Conservation (phyloP, 2,113 vertebrate genomes). For the Hiodon tergisus region DNA sequence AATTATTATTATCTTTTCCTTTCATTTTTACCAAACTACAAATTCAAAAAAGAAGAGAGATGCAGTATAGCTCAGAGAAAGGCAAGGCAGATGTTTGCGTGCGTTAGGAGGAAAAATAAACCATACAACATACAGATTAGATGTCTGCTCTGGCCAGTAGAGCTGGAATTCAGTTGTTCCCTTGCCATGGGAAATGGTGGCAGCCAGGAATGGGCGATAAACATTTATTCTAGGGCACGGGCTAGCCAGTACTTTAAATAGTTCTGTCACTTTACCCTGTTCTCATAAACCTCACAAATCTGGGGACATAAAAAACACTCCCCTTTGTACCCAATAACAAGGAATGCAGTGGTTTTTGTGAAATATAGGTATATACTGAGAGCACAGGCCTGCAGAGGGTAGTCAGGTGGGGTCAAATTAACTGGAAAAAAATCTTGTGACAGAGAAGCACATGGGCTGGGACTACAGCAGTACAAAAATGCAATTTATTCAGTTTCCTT, state of each 20-base stretch:
- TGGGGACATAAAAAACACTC: neutral
- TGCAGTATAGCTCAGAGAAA: too few species aligned
- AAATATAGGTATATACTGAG: neutral
- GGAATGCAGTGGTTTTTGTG: slow-evolving; percentile 27
- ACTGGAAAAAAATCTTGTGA: too few species aligned
- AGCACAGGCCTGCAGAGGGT: too few species aligned
- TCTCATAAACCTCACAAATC: slow-evolving; percentile 18
- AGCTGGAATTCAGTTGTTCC: slow-evolving; percentile 5
- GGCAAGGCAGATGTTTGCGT: slow-evolving; percentile 10
- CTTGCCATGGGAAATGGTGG: slow-evolving; percentile 11
- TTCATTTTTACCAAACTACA: slow-evolving; percentile 6
- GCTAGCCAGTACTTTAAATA: slow-evolving; percentile 7
- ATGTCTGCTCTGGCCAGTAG: neutral
- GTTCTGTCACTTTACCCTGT: neutral
- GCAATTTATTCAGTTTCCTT: too few species aligned
- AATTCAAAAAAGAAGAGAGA: neutral
- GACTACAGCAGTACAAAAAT: too few species aligned
- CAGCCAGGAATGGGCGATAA: neutral
- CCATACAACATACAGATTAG: slow-evolving; percentile 5
- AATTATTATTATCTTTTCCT: slow-evolving; percentile 3
- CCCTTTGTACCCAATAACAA: neutral
- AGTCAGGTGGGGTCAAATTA: too few species aligned
- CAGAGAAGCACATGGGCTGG: too few species aligned
- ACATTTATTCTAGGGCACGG: slow-evolving; percentile 1
- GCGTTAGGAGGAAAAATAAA: slow-evolving; percentile 18